A percentile compares a stretch with the other conserved stretches of the same genome.
Conservation (phyloP, 1,140 invertebrate species). For the Eueides isabella region DNA sequence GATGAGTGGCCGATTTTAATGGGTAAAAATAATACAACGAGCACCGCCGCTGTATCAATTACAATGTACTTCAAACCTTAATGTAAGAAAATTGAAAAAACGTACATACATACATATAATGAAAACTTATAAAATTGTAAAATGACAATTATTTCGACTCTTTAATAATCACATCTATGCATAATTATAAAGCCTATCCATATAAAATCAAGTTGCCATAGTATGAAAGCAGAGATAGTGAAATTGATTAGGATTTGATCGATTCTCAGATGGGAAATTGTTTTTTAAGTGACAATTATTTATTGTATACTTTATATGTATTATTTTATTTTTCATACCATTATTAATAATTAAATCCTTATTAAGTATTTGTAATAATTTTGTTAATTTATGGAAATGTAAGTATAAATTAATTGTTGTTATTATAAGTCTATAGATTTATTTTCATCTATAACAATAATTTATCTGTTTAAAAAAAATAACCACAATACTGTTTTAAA, state of each 20-base stretch:
- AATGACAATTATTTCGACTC: background rate
- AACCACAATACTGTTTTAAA: background rate
- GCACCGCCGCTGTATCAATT: no score
- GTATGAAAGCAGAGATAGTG: slow-evolving; percentile 36
- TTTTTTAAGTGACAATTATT: background rate
- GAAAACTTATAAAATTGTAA: background rate
- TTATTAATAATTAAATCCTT: background rate
- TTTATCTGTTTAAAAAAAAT: slow-evolving; percentile 5
- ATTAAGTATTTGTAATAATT: no score
- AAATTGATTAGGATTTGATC: slow-evolving; percentile 31
- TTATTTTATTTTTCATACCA: background rate
- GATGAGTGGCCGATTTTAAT: no score
- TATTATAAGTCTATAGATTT: background rate
- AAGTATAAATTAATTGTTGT: background rate
- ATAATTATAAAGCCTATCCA: background rate
- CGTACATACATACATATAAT: background rate
- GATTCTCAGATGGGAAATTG: slow-evolving; percentile 1
- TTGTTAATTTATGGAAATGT: background rate
- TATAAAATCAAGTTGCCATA: background rate
- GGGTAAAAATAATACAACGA: no score
- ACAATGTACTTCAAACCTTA: no score
- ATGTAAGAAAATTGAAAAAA: background rate
- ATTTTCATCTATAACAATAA: slow-evolving; percentile 11
- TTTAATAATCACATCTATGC: background rate
- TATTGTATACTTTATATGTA: background rate